Evolutionary conservation across 2,888 invertebrate genomes (phyloP).

Genomic region (Lucinisca nassula): DNA sequence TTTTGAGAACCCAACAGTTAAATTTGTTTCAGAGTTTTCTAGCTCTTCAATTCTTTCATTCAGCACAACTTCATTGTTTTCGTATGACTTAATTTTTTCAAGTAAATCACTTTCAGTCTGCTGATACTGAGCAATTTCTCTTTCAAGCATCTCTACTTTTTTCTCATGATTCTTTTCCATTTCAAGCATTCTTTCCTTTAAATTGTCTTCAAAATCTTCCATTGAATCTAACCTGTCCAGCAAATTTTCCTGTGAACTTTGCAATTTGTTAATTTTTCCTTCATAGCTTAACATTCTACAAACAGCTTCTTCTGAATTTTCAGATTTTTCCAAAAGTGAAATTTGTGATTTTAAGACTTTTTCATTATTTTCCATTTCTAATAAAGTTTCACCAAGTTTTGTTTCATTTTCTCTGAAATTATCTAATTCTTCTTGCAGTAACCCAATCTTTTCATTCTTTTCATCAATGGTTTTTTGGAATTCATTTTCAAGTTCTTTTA

Average conservation of each 20-base stretch:
- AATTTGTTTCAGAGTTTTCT: conserved; percentile 61
- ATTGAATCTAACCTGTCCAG: conserved; percentile 79
- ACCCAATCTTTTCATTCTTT: conserved; percentile 80
- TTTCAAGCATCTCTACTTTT: conserved; percentile 73
- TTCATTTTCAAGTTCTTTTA: conserved; percentile 78
- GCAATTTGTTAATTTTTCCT: conserved; percentile 77
- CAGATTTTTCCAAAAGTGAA: conserved; percentile 73
- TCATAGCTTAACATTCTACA: conserved; percentile 79
- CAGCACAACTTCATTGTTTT: conserved; percentile 67
- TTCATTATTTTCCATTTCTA: conserved; percentile 81
- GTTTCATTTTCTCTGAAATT: conserved; percentile 78
- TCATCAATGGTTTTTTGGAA: conserved; percentile 74
- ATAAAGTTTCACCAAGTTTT: conserved; percentile 80
- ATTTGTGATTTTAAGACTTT: conserved; percentile 76
- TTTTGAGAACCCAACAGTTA: conserved; percentile 59
- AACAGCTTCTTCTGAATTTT: conserved; percentile 46
- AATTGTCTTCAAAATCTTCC: conserved; percentile 76
- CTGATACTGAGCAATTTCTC: conserved; percentile 74
- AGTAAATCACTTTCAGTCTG: conserved; percentile 71
- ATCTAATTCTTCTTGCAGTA: conserved; percentile 76
- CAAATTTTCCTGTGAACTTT: conserved; percentile 79
- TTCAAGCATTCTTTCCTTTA: conserved; percentile 67
- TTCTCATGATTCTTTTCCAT: conserved; percentile 67
- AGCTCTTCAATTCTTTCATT: conserved; percentile 62
- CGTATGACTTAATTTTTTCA: conserved; percentile 65